Conservation (phyloP, 2,888 invertebrate genomes). For the Germaria angustata region DNA sequence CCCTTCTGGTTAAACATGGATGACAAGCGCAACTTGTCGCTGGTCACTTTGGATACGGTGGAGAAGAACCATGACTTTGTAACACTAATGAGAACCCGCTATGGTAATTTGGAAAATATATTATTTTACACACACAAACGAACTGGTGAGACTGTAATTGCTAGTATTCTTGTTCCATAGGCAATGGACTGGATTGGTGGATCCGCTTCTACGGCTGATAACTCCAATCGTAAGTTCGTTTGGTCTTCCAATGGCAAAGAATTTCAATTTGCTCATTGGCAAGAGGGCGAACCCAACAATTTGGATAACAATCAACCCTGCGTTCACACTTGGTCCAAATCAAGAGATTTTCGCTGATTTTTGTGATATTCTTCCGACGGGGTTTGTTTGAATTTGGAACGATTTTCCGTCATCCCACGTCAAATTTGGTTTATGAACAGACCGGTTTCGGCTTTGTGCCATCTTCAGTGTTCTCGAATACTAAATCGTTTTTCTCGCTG, state of each 20-base stretch:
- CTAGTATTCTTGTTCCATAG: no score
- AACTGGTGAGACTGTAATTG: no score
- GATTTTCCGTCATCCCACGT: no score
- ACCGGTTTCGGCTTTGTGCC: no score
- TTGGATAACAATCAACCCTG: conserved; percentile 32
- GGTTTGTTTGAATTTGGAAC: no score
- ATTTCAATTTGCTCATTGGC: conserved; percentile 39
- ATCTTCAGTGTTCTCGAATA: no score
- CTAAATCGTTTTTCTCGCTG: no score
- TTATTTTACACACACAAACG: no score
- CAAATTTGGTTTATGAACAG: no score
- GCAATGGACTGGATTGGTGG: conserved; percentile 53
- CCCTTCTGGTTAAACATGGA: background rate
- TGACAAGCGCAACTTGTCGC: conserved; percentile 30
- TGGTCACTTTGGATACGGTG: conserved; percentile 15
- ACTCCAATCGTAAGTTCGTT: conserved; percentile 35
- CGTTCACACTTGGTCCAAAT: conserved; percentile 45
- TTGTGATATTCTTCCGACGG: no score
- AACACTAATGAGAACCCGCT: conserved; percentile 31
- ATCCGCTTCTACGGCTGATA: conserved; percentile 22
- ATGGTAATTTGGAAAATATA: background rate
- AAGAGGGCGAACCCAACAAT: conserved; percentile 37
- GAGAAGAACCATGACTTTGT: conserved; percentile 30
- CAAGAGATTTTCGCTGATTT: conserved; percentile 24
- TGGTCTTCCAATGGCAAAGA: conserved; percentile 34